Percentiles rank a stretch among this genome's conserved stretches.
Evolutionary conservation across 2,888 invertebrate species (phyloP).

Genomic region (Urechis unicinctus): DNA sequence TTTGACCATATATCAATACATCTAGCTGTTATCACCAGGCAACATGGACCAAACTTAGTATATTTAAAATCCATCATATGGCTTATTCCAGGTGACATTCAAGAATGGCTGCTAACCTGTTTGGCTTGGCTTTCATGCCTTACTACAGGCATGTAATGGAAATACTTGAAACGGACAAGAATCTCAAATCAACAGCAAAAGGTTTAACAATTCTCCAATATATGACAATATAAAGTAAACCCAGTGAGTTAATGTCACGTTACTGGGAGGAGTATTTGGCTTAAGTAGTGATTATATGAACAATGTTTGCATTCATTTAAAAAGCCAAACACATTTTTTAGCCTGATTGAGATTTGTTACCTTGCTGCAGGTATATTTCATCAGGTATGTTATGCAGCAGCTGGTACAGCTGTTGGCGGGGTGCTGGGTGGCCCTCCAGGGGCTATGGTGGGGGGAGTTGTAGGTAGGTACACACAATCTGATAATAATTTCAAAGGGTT

Average conservation of each 20-base stretch:
- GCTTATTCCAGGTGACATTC: too few relatives aligned
- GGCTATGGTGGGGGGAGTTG: conserved; percentile 35
- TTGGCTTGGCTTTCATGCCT: conserved; percentile 40
- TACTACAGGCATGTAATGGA: conserved; percentile 39
- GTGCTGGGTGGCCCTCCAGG: conserved; percentile 36
- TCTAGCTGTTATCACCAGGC: too few relatives aligned
- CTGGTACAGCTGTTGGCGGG: conserved; percentile 34
- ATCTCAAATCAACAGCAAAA: conserved; percentile 33
- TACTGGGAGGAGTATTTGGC: not conserved
- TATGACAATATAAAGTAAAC: too few relatives aligned
- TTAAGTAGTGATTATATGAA: not conserved
- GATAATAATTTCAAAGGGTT: not conserved
- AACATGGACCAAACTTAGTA: too few relatives aligned
- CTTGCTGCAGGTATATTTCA: conserved; percentile 34
- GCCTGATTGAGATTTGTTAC: not conserved
- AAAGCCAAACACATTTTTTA: too few relatives aligned
- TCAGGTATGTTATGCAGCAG: conserved; percentile 39
- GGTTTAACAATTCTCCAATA: too few relatives aligned
- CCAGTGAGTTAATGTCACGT: not conserved
- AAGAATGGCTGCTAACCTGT: conserved; percentile 25
- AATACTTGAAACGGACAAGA: conserved; percentile 31
- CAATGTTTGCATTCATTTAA: too few relatives aligned
- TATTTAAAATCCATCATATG: too few relatives aligned
- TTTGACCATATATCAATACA: too few relatives aligned
- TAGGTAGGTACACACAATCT: too few relatives aligned